A percentile compares a stretch with the other conserved stretches of the same genome.
phyloP scores from a whole-genome alignment of 2,113 vertebrate genomes.

The Glaucomys volans region DNA sequence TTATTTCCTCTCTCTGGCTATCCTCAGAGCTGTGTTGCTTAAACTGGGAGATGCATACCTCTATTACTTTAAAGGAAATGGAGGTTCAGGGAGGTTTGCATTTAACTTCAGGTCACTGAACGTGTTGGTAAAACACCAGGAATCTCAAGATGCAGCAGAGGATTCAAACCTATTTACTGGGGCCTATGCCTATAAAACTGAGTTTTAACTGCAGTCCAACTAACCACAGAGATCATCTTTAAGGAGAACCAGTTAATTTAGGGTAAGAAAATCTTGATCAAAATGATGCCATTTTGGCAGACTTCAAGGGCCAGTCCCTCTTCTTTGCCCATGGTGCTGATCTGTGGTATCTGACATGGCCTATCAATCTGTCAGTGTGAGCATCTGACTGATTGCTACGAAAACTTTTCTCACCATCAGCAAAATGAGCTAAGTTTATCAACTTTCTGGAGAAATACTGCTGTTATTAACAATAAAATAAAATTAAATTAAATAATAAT shows the following conservation, averaged over 20 bases:
- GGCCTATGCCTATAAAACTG: not conserved
- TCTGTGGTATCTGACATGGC: not conserved
- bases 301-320: not conserved
- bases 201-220: not conserved
- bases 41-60: not conserved
- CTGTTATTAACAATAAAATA: not conserved
- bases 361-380: not conserved
- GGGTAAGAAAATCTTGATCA: not conserved
- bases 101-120: not conserved
- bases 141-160: not conserved
- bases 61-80: not conserved
- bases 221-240: not conserved
- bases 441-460: constrained; percentile 8
- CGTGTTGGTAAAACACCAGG: not conserved
- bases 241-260: not conserved
- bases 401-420: not conserved
- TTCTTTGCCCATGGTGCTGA: not conserved
- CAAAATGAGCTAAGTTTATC: not conserved
- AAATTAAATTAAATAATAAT: too few relatives aligned
- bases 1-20: not conserved
- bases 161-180: not conserved
- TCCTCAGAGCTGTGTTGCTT: not conserved
- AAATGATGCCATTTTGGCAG: not conserved
- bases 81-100: not conserved
- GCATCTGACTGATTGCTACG: not conserved